Percentiles rank a stretch among this genome's conserved stretches.
Conservation (phyloP, 1,140 invertebrate genomes). For the Polyergus mexicanus region DNA sequence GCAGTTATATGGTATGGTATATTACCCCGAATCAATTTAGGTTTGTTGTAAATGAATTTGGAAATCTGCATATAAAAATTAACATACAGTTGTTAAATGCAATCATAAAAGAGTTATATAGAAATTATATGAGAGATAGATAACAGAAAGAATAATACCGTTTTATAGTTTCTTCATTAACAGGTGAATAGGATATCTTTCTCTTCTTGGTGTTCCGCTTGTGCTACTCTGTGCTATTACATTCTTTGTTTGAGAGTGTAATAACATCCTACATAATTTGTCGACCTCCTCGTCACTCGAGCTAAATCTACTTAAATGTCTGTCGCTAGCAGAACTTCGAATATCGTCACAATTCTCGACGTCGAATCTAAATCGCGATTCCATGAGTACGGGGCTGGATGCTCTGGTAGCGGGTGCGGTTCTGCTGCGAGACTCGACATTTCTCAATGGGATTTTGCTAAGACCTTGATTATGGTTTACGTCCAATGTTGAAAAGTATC, state of each 20-base stretch:
- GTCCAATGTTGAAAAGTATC: constrained; percentile 81
- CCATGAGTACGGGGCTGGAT: constrained; percentile 80
- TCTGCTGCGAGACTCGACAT: constrained; percentile 80
- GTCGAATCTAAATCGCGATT: constrained; percentile 72
- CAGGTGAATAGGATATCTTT: constrained; percentile 77
- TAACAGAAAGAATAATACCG: not conserved
- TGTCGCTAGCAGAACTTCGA: constrained; percentile 39
- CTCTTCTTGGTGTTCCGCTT: constrained; percentile 64
- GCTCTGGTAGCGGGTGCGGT: constrained; percentile 84
- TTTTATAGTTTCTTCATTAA: constrained; percentile 75
- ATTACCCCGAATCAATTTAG: not conserved
- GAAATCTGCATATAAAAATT: constrained; percentile 5
- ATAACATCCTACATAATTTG: constrained; percentile 82
- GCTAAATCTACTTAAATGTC: constrained; percentile 75
- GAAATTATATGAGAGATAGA: constrained; percentile 3
- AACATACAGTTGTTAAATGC: constrained; percentile 16
- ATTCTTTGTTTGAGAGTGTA: constrained; percentile 65
- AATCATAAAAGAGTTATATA: constrained; percentile 9
- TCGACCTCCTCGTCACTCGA: constrained; percentile 84
- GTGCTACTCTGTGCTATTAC: constrained; percentile 51
- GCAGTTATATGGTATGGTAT: too few relatives aligned
- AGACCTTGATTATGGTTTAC: constrained; percentile 85
- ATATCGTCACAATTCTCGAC: constrained; percentile 67
- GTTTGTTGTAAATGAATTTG: constrained; percentile 7
- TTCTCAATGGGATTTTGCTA: constrained; percentile 83